phyloP scores from a whole-genome alignment of 1,140 invertebrate genomes.

The Drosophila bocki region DNA sequence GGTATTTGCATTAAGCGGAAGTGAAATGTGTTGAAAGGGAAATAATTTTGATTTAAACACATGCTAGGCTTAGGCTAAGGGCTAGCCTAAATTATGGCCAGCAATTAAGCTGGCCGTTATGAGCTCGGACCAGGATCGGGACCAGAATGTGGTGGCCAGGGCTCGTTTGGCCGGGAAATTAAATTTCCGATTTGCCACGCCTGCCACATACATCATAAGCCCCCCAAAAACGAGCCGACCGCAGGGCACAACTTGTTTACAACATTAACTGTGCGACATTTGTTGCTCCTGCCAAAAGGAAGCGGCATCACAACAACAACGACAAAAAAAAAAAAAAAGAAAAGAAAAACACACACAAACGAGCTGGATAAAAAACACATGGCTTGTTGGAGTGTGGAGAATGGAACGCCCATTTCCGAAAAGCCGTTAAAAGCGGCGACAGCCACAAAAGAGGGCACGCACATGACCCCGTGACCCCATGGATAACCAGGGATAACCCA shows the following conservation, averaged over 20 bases:
- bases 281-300: slow-evolving; percentile 62
- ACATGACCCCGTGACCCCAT: slow-evolving; percentile 62
- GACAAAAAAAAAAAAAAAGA: slow-evolving; percentile 17
- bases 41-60: slow-evolving; percentile 42
- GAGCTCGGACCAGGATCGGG: slow-evolving; percentile 33
- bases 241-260: slow-evolving; percentile 70
- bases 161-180: slow-evolving; percentile 68
- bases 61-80: slow-evolving; percentile 26
- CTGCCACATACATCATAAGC: slow-evolving; percentile 76
- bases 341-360: slow-evolving; percentile 23
- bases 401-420: slow-evolving; percentile 56
- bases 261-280: slow-evolving; percentile 83
- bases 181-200: slow-evolving; percentile 80
- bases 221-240: slow-evolving; percentile 12
- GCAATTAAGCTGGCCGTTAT: slow-evolving; percentile 80
- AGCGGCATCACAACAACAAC: not conserved
- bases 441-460: slow-evolving; percentile 58
- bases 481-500: slow-evolving; percentile 31
- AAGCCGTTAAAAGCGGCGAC: slow-evolving; percentile 58
- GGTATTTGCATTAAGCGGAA: slow-evolving; percentile 15
- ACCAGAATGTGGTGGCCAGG: slow-evolving; percentile 45
- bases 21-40: slow-evolving; percentile 15
- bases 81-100: slow-evolving; percentile 68
- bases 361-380: slow-evolving; percentile 38
- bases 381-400: slow-evolving; percentile 7